Evolutionary conservation across 2,113 vertebrate species (phyloP).

Genomic region (Nothobranchius furzeri): DNA sequence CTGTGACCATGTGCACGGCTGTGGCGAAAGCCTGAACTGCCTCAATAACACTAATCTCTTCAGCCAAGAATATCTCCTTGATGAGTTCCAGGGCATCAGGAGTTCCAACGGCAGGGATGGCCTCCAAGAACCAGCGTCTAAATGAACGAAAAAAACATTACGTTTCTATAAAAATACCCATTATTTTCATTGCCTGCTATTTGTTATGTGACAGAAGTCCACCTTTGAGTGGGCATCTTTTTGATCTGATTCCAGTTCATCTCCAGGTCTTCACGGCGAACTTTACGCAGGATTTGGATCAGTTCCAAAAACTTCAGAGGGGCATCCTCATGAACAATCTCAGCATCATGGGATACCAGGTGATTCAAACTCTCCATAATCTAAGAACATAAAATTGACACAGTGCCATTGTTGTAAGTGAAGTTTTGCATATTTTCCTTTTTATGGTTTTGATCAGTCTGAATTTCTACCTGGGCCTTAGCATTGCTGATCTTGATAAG

Average conservation of each 20-base stretch:
- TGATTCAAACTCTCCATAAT: conserved; percentile 75
- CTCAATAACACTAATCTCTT: conserved; percentile 73
- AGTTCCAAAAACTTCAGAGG: conserved; percentile 81
- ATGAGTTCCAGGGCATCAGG: conserved; percentile 75
- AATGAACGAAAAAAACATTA: conserved; percentile 12
- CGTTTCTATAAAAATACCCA: too few relatives aligned
- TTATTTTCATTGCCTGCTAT: too few relatives aligned
- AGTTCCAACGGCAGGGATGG: conserved; percentile 73
- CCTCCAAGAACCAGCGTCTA: conserved; percentile 82
- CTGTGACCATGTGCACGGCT: conserved; percentile 77
- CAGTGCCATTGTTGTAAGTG: background rate
- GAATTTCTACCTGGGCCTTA: conserved; percentile 66
- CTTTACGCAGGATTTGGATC: conserved; percentile 74
- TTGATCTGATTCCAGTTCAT: conserved; percentile 70
- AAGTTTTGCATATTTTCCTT: background rate
- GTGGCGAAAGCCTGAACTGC: conserved; percentile 69
- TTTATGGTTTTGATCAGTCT: background rate
- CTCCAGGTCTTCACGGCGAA: conserved; percentile 56
- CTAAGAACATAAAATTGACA: conserved; percentile 57
- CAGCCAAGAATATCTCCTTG: conserved; percentile 71
- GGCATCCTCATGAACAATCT: conserved; percentile 75
- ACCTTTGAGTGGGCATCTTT: conserved; percentile 63
- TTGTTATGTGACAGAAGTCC: background rate
- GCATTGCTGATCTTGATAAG: conserved; percentile 73
- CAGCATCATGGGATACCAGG: conserved; percentile 73